These are phyloP conservation scores for Rhabdomys pumilio DNA, from an alignment of 2,797 vertebrate species.

Conservation along the genomic window DNA sequence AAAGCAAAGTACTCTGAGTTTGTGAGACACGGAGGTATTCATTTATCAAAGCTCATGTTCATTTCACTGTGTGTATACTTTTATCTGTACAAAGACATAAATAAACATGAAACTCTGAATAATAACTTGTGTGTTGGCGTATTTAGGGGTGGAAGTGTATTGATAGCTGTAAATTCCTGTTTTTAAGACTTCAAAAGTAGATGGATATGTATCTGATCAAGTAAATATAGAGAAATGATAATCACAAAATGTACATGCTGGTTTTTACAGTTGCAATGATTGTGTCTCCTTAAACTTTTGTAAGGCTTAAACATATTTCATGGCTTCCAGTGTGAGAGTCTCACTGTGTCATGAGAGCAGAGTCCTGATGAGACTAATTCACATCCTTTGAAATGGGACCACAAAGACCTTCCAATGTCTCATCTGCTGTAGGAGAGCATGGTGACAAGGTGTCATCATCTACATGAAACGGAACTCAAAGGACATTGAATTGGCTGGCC, in stretches of 20 bases:
- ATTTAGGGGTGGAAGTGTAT: not conserved
- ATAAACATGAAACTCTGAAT: conserved; percentile 46
- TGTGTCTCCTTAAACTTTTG: not conserved
- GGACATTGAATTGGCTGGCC: not conserved
- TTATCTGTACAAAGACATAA: conserved; percentile 48
- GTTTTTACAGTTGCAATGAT: not conserved
- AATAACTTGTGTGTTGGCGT: not conserved
- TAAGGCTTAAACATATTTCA: not conserved
- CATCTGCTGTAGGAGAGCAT: too few species aligned
- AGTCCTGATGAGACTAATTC: not conserved
- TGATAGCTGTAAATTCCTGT: not conserved
- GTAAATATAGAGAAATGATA: not conserved
- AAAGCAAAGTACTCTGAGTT: conserved; percentile 43
- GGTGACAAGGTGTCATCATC: not conserved
- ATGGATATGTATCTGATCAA: not conserved
- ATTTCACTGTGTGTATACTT: conserved; percentile 35
- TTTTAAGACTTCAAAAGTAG: conserved; percentile 35
- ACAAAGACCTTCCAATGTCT: not conserved
- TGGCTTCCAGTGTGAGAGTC: not conserved
- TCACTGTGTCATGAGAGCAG: not conserved
- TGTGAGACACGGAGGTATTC: not conserved
- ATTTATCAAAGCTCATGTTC: conserved; percentile 53
- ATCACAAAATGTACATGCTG: not conserved
- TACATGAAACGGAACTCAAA: not conserved
- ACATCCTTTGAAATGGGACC: not conserved